phyloP scores from a whole-genome alignment of 1,140 invertebrate genomes.

The Dendrolimus kikuchii region DNA sequence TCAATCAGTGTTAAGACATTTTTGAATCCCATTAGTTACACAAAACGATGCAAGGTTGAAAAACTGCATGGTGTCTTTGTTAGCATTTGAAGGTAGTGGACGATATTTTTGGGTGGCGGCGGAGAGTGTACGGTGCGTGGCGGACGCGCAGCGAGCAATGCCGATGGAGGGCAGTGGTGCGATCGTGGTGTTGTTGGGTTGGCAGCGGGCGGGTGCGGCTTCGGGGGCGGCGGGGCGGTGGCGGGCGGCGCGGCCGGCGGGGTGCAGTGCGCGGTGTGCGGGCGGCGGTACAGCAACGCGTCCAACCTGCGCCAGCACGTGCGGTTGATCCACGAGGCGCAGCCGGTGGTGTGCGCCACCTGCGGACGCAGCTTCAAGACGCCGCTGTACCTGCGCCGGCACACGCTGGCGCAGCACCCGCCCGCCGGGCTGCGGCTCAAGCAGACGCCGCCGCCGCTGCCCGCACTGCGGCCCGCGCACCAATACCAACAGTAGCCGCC shows the following conservation, averaged over 20 bases:
- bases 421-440: slow-evolving; percentile 29
- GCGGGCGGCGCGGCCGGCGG: slow-evolving; percentile 36
- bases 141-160: too few species aligned
- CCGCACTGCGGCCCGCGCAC: slow-evolving; percentile 40
- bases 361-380: slow-evolving; percentile 86
- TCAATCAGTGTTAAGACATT: too few species aligned
- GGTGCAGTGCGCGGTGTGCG: slow-evolving; percentile 79
- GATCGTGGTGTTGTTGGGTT: slow-evolving; percentile 63
- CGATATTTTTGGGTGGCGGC: slow-evolving; percentile 7
- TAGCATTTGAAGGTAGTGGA: slow-evolving; percentile 12
- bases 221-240: slow-evolving; percentile 21
- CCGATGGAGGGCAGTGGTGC: slow-evolving; percentile 17
- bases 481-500: slow-evolving; percentile 29
- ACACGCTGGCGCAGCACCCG: slow-evolving; percentile 72
- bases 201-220: slow-evolving; percentile 39
- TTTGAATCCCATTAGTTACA: neutral
- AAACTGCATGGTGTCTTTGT: neutral
- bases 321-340: slow-evolving; percentile 85
- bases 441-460: slow-evolving; percentile 42
- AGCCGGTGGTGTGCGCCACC: slow-evolving; percentile 80
- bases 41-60: neutral
- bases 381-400: slow-evolving; percentile 82
- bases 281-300: slow-evolving; percentile 85
- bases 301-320: slow-evolving; percentile 86
- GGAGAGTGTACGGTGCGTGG: slow-evolving; percentile 15